A percentile compares a stretch with the other conserved stretches of the same genome.
phyloP scores from a whole-genome alignment of 2,888 invertebrate genomes.

The Euclidia mi region DNA sequence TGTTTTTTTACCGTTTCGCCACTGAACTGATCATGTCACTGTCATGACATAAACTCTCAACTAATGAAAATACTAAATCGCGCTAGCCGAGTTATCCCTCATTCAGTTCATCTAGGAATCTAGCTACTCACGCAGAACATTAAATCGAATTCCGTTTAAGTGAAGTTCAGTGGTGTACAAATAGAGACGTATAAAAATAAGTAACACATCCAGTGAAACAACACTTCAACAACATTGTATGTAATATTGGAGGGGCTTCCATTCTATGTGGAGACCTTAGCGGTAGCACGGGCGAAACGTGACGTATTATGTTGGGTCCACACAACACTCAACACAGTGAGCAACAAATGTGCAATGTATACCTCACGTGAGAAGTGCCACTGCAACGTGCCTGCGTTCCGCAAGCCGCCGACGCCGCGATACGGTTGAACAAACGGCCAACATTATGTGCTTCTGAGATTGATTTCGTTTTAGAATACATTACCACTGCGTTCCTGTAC shows the following conservation, averaged over 20 bases:
- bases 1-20: no score
- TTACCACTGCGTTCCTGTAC: background rate
- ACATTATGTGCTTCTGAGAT: slow-evolving; percentile 33
- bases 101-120: background rate
- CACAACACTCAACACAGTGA: slow-evolving; percentile 67
- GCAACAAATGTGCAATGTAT: slow-evolving; percentile 72
- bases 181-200: no score
- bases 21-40: no score
- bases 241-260: slow-evolving; percentile 68
- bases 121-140: no score
- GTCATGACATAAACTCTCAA: no score
- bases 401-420: slow-evolving; percentile 12
- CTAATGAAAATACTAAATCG: no score
- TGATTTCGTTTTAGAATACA: slow-evolving; percentile 38
- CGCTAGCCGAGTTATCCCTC: background rate
- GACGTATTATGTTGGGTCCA: slow-evolving; percentile 73
- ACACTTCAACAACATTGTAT: slow-evolving; percentile 42
- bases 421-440: slow-evolving; percentile 26
- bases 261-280: slow-evolving; percentile 66
- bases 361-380: slow-evolving; percentile 42
- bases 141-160: no score
- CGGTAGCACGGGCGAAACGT: slow-evolving; percentile 64
- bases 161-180: no score
- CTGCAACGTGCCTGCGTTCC: slow-evolving; percentile 43
- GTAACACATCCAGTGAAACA: slow-evolving; percentile 58